phyloP scores from a whole-genome alignment of 2,113 vertebrate genomes.

The Lethenteron camtschaticum region DNA sequence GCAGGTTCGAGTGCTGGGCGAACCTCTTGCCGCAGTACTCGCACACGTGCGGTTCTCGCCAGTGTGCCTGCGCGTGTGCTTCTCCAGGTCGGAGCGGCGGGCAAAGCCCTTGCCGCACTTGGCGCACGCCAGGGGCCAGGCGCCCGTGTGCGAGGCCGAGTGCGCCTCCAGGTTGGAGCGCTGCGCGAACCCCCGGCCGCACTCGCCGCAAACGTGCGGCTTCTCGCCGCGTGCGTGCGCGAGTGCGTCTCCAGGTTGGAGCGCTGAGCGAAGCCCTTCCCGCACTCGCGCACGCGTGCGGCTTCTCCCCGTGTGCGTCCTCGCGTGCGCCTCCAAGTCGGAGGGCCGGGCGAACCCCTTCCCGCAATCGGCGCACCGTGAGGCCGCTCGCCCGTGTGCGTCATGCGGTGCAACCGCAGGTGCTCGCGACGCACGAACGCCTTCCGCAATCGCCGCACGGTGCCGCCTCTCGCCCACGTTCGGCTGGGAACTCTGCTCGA shows the following conservation, averaged over 20 bases:
- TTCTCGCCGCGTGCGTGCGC: conserved; percentile 2
- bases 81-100: conserved; percentile 21
- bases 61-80: conserved; percentile 22
- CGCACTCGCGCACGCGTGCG: background rate
- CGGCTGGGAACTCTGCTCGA: no score
- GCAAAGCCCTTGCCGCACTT: conserved; percentile 27
- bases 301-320: background rate
- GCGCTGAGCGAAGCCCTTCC: background rate
- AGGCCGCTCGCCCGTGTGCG: conserved; percentile 13
- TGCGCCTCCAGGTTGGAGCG: conserved; percentile 15
- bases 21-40: conserved; percentile 16
- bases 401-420: no score
- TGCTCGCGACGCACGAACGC: no score
- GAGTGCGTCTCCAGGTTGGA: background rate
- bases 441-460: no score
- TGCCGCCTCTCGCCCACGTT: no score
- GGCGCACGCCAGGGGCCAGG: conserved; percentile 36
- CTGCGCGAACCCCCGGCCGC: conserved; percentile 19
- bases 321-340: background rate
- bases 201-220: conserved; percentile 13
- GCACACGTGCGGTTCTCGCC: conserved; percentile 19
- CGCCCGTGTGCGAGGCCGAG: conserved; percentile 21
- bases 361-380: conserved; percentile 13
- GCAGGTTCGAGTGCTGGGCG: conserved; percentile 26
- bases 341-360: conserved; percentile 20